phyloP scores from a whole-genome alignment of 2,113 vertebrate genomes.

The Alethe castanea region DNA sequence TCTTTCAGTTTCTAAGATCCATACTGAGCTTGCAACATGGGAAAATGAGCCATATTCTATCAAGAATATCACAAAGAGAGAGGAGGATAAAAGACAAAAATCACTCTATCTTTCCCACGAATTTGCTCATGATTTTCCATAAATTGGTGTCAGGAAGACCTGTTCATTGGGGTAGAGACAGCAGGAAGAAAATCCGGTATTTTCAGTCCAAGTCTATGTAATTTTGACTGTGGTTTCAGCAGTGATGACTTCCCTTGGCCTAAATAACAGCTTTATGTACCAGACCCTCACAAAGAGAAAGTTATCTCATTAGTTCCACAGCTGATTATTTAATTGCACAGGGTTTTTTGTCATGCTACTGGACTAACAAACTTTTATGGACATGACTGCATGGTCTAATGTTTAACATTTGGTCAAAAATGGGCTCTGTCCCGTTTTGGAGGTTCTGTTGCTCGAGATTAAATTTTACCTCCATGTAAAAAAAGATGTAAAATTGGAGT shows the following conservation, averaged over 20 bases:
- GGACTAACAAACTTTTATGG: not conserved
- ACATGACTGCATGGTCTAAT: fast-evolving
- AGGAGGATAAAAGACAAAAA: not conserved
- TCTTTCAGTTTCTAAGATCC: not conserved
- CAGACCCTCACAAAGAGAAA: not conserved
- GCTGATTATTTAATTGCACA: not conserved
- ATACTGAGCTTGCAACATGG: not conserved
- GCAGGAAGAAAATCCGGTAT: not conserved
- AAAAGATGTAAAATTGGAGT: not conserved
- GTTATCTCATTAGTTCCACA: not conserved
- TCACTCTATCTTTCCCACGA: too few species aligned
- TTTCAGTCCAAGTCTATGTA: not conserved
- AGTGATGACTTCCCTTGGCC: not conserved
- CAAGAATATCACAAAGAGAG: not conserved
- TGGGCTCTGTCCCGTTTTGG: not conserved
- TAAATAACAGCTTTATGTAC: not conserved
- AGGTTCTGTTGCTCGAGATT: not conserved
- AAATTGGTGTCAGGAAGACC: not conserved
- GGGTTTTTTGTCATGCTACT: not conserved
- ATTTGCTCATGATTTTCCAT: not conserved
- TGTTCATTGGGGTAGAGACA: not conserved
- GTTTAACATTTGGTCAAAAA: not conserved
- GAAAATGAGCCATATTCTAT: not conserved
- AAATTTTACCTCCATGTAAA: not conserved
- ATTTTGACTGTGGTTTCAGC: not conserved